Conservation (phyloP, 92 coral and sea anemone species). For the Phymanthus crucifer region DNA sequence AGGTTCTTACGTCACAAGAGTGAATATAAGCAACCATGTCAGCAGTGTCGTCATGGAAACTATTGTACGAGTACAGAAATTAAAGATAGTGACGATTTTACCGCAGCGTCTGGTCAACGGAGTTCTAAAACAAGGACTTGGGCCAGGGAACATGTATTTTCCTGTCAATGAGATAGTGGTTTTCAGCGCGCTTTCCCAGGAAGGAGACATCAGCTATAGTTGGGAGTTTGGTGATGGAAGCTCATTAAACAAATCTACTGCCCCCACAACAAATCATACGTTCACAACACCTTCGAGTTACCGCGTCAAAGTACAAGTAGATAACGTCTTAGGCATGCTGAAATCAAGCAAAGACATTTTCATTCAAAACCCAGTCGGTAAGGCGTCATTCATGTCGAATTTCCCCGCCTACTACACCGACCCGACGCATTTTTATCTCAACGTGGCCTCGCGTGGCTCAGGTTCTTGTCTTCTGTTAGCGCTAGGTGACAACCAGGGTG, state of each 20-base stretch:
- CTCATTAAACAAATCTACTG: constrained; percentile 35
- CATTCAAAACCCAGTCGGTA: constrained; percentile 53
- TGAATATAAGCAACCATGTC: constrained; percentile 82
- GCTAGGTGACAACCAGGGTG: constrained; percentile 54
- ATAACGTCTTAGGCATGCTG: constrained; percentile 54
- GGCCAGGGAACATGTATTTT: constrained; percentile 59
- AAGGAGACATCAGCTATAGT: constrained; percentile 59
- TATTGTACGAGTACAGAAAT: constrained; percentile 49
- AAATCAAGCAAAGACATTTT: constrained; percentile 39
- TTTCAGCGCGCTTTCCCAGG: constrained; percentile 60
- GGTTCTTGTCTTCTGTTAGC: constrained; percentile 63
- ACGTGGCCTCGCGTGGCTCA: constrained; percentile 57
- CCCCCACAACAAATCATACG: constrained; percentile 44
- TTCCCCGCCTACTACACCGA: constrained; percentile 66
- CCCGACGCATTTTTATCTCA: constrained; percentile 61
- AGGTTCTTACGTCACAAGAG: constrained; percentile 57
- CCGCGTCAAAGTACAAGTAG: constrained; percentile 48
- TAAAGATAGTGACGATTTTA: constrained; percentile 33
- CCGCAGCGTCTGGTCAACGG: constrained; percentile 42
- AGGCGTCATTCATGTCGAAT: constrained; percentile 39
- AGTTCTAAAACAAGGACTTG: constrained; percentile 52
- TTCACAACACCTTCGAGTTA: constrained; percentile 48
- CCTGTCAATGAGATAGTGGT: constrained; percentile 38
- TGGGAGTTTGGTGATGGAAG: constrained; percentile 78
- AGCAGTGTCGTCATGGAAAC: constrained; percentile 54